Base-by-base conservation (phyloP, 2,888 invertebrate species). In the Prosapia bicincta region DNA sequence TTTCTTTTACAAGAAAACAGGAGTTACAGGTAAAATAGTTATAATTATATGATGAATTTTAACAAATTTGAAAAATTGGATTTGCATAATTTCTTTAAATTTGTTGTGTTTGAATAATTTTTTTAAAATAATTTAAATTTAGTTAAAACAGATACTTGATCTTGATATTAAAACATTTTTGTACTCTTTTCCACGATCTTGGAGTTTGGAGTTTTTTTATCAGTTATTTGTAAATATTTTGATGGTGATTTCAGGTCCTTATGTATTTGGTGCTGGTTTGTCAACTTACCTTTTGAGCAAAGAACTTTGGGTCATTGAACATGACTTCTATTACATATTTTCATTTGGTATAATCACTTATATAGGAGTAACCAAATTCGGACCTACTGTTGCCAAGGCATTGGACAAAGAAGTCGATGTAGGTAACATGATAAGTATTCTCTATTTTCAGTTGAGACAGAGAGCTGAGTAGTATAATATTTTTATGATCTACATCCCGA, bases 281-380 rank as follows among this genome's bases (percentile, higher is more conserved):
- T 84, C 90, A 74, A 95, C 96, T 0, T 98, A 94, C 84, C 86
- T 98, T 74, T 85, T 93, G 84, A 97, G 97, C 85, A 99, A 99
- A 87, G 99, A 99, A 87, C 92, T 94, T 82, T 96, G 92, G 83
- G 93, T 99, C 0, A 88, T 97, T 88, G 98, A 99, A 84, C 98
- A 98, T 82, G 96, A 98, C 84, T 96, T 91, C 86, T 94, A 92
- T 85, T 90, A 91, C 74, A 94, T 95, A 72, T 82, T 95, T 7
- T 92, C 94, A 0, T 85, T 96, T 72, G 84, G 90, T 7, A 80
- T 93, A 1, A 90, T 96, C 87, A 88, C 91, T 72, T 84, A 89
- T 54, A 75, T 88, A 70, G 89, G 85, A 2, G 86, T 90, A 66
- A 93, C 92, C 84, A 94, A 92, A 83, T 85, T 93, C 2, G 97